A percentile compares a stretch with the other conserved stretches of the same genome.
phyloP scores from a whole-genome alignment of 2,113 vertebrate genomes.

The Plotosus lineatus region DNA sequence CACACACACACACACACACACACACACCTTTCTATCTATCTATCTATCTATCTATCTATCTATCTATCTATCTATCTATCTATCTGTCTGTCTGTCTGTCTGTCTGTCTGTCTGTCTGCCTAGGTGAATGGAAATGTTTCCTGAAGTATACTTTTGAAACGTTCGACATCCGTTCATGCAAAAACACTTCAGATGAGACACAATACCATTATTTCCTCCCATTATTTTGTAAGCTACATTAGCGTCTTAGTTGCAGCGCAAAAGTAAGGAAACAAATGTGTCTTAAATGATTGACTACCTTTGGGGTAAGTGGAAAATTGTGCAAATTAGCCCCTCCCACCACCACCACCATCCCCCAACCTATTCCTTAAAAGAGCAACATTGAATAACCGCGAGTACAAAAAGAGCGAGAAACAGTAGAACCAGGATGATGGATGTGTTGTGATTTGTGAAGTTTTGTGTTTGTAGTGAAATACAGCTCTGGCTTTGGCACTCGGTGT shows the following conservation, averaged over 20 bases:
- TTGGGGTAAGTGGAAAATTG: not conserved
- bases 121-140: not conserved
- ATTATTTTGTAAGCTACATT: not conserved
- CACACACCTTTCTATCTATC: not conserved
- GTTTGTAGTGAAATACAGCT: constrained; percentile 27
- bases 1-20: too few species aligned
- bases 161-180: not conserved
- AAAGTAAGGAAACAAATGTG: constrained; percentile 3
- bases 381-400: not conserved
- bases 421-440: constrained; percentile 39
- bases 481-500: constrained; percentile 18
- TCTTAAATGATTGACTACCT: constrained; percentile 1
- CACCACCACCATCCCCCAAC: too few species aligned
- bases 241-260: not conserved
- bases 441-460: constrained; percentile 33
- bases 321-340: not conserved
- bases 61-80: not conserved
- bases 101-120: too few species aligned
- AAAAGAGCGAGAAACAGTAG: not conserved
- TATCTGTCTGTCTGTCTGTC: too few species aligned
- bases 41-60: not conserved
- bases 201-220: not conserved
- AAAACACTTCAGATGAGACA: not conserved
- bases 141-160: not conserved
- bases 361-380: not conserved